Evolutionary conservation across 2,888 invertebrate genomes (phyloP), one percentile per base, ranked within the genome.

Genomic region (Lithophane leautieri): DNA sequence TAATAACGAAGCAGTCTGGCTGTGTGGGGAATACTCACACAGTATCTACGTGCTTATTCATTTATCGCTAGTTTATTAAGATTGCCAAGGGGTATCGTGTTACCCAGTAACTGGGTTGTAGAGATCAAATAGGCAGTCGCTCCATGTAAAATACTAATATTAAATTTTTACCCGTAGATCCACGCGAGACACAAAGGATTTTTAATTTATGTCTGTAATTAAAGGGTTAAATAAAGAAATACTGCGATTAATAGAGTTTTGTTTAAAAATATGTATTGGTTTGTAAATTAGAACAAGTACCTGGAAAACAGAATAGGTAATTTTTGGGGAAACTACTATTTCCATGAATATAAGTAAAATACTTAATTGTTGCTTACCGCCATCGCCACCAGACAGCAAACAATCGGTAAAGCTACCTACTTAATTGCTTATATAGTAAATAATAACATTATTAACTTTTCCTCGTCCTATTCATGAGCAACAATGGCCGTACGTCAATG

Each of bases 401-500:
- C 14, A 56, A 14, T 58, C 22, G 9, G 22, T 66, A 66, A n/a
- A 34, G n/a, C 7, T 44, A 58, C 19, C 14, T 54, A 42, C n/a
- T 54, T 74, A 70, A 58, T 61, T 40, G 56, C 14, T 58, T 67
- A 58, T 56, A 42, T 16, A 65, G 54, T 67, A 61, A 63, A 70
- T 63, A 67, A 68, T 54, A 11, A n/a, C 11, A 14, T 54, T 34
- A 42, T 54, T 22, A 50, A 54, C 6, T 69, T 82, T 69, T 82
- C 79, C 82, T 73, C 22, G 52, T 79, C 73, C 66, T 76, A 82
- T 79, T 83, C 76, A 80, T 73, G 47, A 42, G 22, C 61, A 80
- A 83, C 80, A 77, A 83, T 80, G 56, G 68, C 8, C 63, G 76
- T 82, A 61, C 83, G 82, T 83, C 82, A 83, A 83, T 83, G 73